Evolutionary conservation across 2,888 invertebrate species (phyloP).

Genomic region (Eupsilia transversa): DNA sequence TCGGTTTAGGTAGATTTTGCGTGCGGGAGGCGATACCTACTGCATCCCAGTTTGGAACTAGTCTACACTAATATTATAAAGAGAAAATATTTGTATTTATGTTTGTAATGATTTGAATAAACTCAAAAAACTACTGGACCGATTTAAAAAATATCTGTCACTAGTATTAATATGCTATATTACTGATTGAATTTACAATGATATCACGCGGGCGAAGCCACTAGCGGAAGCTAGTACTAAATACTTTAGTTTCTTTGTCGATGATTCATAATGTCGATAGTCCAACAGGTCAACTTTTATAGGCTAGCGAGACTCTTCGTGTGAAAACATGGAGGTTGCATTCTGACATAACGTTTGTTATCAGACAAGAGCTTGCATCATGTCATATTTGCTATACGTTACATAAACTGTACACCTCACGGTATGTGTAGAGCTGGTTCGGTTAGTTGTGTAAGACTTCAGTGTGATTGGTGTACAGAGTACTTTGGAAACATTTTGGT

Average conservation of each 20-base stretch:
- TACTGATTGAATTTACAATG: too few relatives aligned
- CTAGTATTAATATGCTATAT: too few relatives aligned
- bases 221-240: too few relatives aligned
- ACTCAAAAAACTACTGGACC: too few relatives aligned
- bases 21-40: neutral
- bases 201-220: too few relatives aligned
- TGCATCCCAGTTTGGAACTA: neutral
- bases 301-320: neutral
- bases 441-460: neutral
- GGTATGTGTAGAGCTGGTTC: neutral
- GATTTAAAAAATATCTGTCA: too few relatives aligned
- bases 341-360: neutral
- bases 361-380: neutral
- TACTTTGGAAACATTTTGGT: slow-evolving; percentile 21
- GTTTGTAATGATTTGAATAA: too few relatives aligned
- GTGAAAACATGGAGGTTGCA: neutral
- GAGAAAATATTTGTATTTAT: too few relatives aligned
- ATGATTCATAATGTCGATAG: neutral
- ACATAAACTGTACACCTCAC: neutral
- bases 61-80: too few relatives aligned
- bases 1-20: neutral
- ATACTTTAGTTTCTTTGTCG: neutral
- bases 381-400: neutral
- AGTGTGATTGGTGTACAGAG: slow-evolving; percentile 6
- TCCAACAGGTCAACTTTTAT: neutral